Conservation (phyloP, 2,113 vertebrate species). For the Thunnus thynnus region DNA sequence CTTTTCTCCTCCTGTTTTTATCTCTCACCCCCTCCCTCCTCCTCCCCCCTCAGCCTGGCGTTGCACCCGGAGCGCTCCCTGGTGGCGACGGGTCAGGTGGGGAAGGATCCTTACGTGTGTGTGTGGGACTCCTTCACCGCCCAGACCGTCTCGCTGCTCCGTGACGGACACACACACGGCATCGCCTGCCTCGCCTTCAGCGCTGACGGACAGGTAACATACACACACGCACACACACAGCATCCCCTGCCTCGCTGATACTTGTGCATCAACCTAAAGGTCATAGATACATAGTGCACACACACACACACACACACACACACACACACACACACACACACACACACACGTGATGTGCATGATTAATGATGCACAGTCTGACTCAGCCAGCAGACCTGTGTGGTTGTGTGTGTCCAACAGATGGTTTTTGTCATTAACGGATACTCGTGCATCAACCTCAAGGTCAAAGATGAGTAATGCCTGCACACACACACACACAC, state of each 20-base stretch:
- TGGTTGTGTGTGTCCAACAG: neutral
- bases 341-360: neutral
- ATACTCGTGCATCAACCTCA: neutral
- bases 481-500: neutral
- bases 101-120: conserved; percentile 95
- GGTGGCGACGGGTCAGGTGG: conserved; percentile 96
- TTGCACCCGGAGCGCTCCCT: conserved; percentile 94
- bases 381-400: neutral
- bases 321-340: neutral
- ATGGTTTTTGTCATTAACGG: conserved; percentile 22
- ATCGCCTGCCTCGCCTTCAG: conserved; percentile 95
- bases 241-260: too few species aligned
- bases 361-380: conserved; percentile 12
- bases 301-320: neutral
- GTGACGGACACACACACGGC: conserved; percentile 95
- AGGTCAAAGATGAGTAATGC: neutral
- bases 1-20: neutral
- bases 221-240: conserved; percentile 11
- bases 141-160: conserved; percentile 93
- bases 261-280: too few species aligned
- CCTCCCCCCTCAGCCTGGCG: conserved; percentile 88
- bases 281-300: neutral
- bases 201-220: conserved; percentile 92
- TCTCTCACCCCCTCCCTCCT: neutral
- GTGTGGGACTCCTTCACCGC: conserved; percentile 93